Evolutionary conservation across 2,888 invertebrate genomes (phyloP).

Genomic region (Microchrysa polita): DNA sequence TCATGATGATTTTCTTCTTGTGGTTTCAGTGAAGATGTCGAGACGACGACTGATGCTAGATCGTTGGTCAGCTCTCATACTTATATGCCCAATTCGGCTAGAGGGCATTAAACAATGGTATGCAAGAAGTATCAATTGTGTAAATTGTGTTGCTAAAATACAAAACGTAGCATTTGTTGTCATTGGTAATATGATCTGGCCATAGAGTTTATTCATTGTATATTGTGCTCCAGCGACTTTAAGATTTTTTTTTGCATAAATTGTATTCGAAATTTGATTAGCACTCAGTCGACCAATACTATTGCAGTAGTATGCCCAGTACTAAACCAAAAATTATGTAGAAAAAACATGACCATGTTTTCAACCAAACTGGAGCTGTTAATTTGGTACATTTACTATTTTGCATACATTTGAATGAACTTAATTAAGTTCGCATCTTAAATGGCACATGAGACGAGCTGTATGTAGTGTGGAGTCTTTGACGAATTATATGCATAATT

Average conservation of each 20-base stretch:
- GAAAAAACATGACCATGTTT: background rate
- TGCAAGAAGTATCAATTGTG: background rate
- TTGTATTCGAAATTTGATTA: background rate
- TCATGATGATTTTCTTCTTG: constrained; percentile 19
- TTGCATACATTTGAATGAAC: constrained; percentile 7
- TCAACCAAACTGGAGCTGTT: background rate
- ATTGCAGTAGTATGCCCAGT: background rate
- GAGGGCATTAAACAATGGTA: background rate
- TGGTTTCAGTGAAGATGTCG: background rate
- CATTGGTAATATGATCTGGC: background rate
- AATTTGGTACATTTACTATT: background rate
- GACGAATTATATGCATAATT: too few relatives aligned
- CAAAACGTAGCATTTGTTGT: background rate
- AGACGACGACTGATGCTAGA: constrained; percentile 11
- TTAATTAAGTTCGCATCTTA: constrained; percentile 12
- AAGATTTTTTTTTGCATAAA: background rate
- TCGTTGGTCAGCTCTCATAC: background rate
- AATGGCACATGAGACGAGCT: background rate
- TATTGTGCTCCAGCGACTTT: background rate
- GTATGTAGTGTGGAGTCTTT: too few relatives aligned
- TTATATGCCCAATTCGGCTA: background rate
- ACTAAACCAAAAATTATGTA: background rate
- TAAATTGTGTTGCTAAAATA: background rate
- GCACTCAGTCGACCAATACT: background rate
- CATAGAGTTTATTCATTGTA: too few relatives aligned